A percentile compares a stretch with the other conserved stretches of the same genome.
Conservation (phyloP, 2,797 vertebrate species). For the Neosilurus mollespiculum region DNA sequence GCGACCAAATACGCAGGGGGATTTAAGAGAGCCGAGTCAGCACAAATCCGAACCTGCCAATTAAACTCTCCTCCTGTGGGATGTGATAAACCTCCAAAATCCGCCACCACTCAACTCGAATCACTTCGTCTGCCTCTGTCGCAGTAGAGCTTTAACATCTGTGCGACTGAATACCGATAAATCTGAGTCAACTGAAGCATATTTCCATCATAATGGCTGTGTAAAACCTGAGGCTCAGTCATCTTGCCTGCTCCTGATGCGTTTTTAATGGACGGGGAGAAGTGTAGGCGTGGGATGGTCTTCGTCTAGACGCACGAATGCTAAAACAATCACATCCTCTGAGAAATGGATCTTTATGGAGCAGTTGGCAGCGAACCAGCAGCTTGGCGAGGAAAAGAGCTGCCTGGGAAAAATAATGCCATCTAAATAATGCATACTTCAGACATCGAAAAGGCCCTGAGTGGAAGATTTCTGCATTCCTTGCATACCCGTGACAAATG, state of each 20-base stretch:
- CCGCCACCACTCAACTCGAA: not conserved
- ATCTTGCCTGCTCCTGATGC: not conserved
- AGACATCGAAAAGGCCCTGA: not conserved
- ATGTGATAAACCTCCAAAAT: slow-evolving; percentile 16
- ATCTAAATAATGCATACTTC: not conserved
- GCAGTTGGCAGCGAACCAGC: not conserved
- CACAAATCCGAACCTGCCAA: slow-evolving; percentile 42
- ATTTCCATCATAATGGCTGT: slow-evolving; percentile 52
- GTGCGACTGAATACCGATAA: slow-evolving; percentile 18
- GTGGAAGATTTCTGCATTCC: not conserved
- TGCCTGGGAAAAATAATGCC: slow-evolving; percentile 5
- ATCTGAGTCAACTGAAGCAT: slow-evolving; percentile 26
- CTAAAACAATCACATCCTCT: slow-evolving; percentile 34
- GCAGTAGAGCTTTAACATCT: slow-evolving; percentile 11
- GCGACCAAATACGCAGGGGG: not conserved
- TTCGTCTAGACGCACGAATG: slow-evolving; percentile 60
- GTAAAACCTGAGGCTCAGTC: slow-evolving; percentile 39
- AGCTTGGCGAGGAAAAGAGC: not conserved
- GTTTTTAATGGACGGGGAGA: slow-evolving; percentile 12
- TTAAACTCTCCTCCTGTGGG: slow-evolving; percentile 38
- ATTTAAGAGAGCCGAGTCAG: slow-evolving; percentile 39
- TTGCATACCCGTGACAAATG: too few relatives aligned
- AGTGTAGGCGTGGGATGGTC: slow-evolving; percentile 15
- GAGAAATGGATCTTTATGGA: slow-evolving; percentile 22
- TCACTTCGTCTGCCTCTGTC: not conserved